Percentiles rank a stretch among this genome's conserved stretches.
Evolutionary conservation across 2,888 invertebrate species (phyloP).

Genomic region (Minunthozetes semirufus): DNA sequence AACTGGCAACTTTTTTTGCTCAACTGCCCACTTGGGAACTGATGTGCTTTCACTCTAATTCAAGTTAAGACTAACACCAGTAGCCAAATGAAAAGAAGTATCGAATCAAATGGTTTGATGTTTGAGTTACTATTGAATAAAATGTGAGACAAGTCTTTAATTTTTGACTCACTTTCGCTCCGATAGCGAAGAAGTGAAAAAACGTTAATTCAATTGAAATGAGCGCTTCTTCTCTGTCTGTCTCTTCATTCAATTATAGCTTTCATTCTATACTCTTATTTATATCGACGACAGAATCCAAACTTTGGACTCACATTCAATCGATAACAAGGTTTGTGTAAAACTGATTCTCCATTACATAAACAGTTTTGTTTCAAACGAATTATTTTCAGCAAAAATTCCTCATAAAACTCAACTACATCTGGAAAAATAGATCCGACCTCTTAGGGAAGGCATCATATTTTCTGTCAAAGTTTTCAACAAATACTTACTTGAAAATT

Average conservation of each 20-base stretch:
- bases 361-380: not conserved
- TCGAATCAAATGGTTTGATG: not conserved
- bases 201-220: not conserved
- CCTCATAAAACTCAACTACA: not conserved
- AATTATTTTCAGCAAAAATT: not conserved
- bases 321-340: not conserved
- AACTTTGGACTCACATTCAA: not conserved
- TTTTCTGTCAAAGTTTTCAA: not conserved
- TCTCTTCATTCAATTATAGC: not conserved
- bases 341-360: not conserved
- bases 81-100: not conserved
- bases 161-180: not conserved
- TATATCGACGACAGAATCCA: not conserved
- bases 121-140: not conserved
- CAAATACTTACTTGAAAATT: not conserved
- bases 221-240: not conserved
- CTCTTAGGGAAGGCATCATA: not conserved
- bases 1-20: not conserved
- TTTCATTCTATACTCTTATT: not conserved
- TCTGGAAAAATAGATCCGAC: not conserved
- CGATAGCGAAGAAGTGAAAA: not conserved
- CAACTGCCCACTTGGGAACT: slow-evolving; percentile 2
- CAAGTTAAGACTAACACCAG: slow-evolving; percentile 5
- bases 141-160: not conserved
- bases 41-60: not conserved